Percentiles rank a stretch among this genome's conserved stretches.
phyloP scores from a whole-genome alignment of 2,113 vertebrate species.

The Oophaga pumilio region DNA sequence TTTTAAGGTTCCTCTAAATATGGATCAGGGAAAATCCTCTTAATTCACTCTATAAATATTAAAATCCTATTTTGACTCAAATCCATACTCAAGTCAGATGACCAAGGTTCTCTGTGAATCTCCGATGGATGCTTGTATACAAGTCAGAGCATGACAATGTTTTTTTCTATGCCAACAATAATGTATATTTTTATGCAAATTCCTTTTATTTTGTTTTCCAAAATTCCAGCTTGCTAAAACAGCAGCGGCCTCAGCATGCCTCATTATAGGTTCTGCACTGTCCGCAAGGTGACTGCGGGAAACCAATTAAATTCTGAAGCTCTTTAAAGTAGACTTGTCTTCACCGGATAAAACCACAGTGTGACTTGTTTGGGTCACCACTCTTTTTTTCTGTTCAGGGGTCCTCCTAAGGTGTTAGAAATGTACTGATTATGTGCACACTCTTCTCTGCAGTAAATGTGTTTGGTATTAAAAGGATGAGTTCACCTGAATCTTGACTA shows the following conservation, averaged over 20 bases:
- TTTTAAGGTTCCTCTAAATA: background rate
- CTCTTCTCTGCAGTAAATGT: background rate
- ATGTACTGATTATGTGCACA: background rate
- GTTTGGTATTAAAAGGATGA: background rate
- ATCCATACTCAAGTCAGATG: background rate
- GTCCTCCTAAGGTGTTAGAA: background rate
- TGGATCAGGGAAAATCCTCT: background rate
- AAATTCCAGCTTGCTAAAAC: background rate
- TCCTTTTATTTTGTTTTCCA: background rate
- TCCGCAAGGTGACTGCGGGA: slow-evolving; percentile 19
- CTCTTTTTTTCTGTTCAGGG: background rate
- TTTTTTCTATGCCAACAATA: background rate
- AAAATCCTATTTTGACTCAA: background rate
- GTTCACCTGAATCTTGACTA: background rate
- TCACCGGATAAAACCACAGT: background rate
- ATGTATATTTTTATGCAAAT: slow-evolving; percentile 19
- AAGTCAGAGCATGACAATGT: background rate
- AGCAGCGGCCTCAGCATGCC: background rate
- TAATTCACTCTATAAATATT: background rate
- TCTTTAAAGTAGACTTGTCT: background rate
- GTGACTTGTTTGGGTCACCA: slow-evolving; percentile 4
- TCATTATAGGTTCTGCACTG: slow-evolving; percentile 14
- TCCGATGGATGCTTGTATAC: background rate
- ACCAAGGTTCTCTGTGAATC: background rate
- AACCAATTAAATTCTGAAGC: slow-evolving; percentile 2